A percentile compares a stretch with the other conserved stretches of the same genome.
Conservation (phyloP, 2,888 invertebrate genomes). For the Drosophila macrothrix region DNA sequence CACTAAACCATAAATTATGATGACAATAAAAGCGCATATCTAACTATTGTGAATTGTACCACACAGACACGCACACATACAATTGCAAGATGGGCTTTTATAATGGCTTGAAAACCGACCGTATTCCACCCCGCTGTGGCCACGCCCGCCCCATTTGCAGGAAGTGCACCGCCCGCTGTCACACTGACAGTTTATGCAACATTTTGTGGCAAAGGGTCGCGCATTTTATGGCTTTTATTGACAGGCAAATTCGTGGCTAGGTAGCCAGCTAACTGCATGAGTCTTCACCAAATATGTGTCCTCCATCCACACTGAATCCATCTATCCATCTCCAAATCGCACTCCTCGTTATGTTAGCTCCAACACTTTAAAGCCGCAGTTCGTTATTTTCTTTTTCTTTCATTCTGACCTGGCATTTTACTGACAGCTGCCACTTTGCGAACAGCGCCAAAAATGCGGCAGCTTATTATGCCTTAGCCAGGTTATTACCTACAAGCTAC, state of each 20-base stretch:
- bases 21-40: constrained; percentile 68
- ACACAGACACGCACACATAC: constrained; percentile 14
- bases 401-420: constrained; percentile 19
- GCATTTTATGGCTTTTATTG: constrained; percentile 54
- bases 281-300: neutral
- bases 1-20: constrained; percentile 70
- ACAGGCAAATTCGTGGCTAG: constrained; percentile 36
- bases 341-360: constrained; percentile 2
- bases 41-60: constrained; percentile 61
- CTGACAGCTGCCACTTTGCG: constrained; percentile 35
- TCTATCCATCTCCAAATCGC: neutral
- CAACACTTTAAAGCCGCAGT: constrained; percentile 8
- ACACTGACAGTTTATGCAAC: constrained; percentile 63
- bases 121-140: constrained; percentile 25
- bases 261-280: constrained; percentile 6
- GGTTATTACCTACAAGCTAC: neutral
- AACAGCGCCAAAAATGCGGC: constrained; percentile 11
- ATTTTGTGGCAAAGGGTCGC: constrained; percentile 52
- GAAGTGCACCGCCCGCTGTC: constrained; percentile 34
- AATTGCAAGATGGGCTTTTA: constrained; percentile 47
- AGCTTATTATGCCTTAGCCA: constrained; percentile 11
- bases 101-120: constrained; percentile 28
- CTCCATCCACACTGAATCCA: neutral
- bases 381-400: neutral
- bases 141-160: constrained; percentile 50